phyloP scores from a whole-genome alignment of 2,888 invertebrate genomes.

The Meteorus colon region DNA sequence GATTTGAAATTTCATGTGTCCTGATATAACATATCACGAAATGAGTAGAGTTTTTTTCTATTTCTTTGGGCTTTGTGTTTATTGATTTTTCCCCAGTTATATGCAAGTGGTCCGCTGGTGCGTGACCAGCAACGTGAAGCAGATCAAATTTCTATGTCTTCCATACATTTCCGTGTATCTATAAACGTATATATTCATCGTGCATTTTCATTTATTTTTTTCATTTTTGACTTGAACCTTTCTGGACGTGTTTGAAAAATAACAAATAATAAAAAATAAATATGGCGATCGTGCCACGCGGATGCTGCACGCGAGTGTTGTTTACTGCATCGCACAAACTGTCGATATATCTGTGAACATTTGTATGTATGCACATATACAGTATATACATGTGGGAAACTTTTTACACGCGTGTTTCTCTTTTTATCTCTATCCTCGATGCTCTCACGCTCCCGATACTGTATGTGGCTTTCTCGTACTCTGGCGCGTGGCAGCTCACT shows the following conservation, averaged over 20 bases:
- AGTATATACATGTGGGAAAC: slow-evolving; percentile 1
- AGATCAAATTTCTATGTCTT: slow-evolving; percentile 19
- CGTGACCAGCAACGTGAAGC: slow-evolving; percentile 17
- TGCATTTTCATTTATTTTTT: background rate
- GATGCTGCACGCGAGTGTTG: slow-evolving; percentile 19
- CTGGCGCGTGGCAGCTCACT: slow-evolving; percentile 55
- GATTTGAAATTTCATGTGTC: background rate
- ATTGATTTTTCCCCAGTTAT: slow-evolving; percentile 17
- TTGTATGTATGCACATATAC: background rate
- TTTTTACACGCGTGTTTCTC: slow-evolving; percentile 19
- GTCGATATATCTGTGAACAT: slow-evolving; percentile 9
- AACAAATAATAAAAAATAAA: slow-evolving; percentile 2
- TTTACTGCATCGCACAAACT: slow-evolving; percentile 12
- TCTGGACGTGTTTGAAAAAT: background rate
- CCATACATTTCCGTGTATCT: background rate
- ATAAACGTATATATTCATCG: background rate
- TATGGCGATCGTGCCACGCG: slow-evolving; percentile 1
- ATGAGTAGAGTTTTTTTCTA: background rate
- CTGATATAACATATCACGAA: background rate
- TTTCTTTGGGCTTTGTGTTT: slow-evolving; percentile 8
- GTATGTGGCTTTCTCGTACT: slow-evolving; percentile 42
- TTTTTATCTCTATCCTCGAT: slow-evolving; percentile 29
- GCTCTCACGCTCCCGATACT: slow-evolving; percentile 49
- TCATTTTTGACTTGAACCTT: background rate
- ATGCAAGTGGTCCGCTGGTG: slow-evolving; percentile 6